A percentile compares a stretch with the other conserved stretches of the same genome.
Conservation (phyloP, 92 coral and sea anemone species). For the Porites lobata region DNA sequence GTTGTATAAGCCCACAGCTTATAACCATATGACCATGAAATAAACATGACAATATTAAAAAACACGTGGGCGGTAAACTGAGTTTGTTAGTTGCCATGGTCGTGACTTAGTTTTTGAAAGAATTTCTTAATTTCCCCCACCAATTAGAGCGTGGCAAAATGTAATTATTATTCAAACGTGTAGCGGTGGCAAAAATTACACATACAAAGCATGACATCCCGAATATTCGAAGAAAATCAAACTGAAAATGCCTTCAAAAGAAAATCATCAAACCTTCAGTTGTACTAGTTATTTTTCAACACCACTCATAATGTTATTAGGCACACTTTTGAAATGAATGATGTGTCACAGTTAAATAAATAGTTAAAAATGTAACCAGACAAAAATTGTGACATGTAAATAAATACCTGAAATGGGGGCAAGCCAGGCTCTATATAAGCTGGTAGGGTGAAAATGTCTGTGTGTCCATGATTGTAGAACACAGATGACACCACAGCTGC, state of each 20-base stretch:
- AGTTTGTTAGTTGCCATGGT: not conserved
- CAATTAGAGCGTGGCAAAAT: not conserved
- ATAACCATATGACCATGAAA: not conserved
- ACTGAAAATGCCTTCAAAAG: not conserved
- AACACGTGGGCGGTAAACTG: not conserved
- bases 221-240: not conserved
- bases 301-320: no score
- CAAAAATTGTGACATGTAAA: no score
- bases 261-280: no score
- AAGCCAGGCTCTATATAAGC: slow-evolving; percentile 83
- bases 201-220: not conserved
- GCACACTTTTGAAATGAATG: not conserved
- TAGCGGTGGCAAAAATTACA: not conserved
- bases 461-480: slow-evolving; percentile 79
- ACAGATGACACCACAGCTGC: slow-evolving; percentile 77
- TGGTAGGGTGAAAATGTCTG: slow-evolving; percentile 82
- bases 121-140: not conserved
- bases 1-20: no score
- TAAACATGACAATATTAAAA: not conserved
- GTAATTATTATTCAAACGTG: not conserved
- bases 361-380: not conserved
- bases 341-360: not conserved
- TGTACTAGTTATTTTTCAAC: no score
- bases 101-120: not conserved
- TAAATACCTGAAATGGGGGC: slow-evolving; percentile 89